Conservation (phyloP, 2,888 invertebrate species). For the Epinotia demarniana region DNA sequence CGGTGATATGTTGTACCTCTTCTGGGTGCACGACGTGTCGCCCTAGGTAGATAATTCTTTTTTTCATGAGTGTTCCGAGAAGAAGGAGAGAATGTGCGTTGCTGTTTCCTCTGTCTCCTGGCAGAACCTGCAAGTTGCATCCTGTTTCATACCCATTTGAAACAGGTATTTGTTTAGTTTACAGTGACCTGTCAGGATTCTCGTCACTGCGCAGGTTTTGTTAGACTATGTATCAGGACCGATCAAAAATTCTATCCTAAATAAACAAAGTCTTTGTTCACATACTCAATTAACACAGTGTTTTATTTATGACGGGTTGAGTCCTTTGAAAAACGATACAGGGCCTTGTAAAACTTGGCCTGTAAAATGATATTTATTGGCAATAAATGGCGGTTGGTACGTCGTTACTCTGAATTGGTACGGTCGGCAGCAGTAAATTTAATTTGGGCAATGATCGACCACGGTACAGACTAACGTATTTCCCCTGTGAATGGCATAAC, state of each 20-base stretch:
- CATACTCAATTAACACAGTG: constrained; percentile 43
- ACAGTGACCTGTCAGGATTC: too few species aligned
- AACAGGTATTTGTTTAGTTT: too few species aligned
- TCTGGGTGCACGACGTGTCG: too few species aligned
- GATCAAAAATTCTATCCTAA: constrained; percentile 8
- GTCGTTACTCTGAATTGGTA: constrained; percentile 69
- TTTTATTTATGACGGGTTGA: constrained; percentile 44
- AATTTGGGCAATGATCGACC: constrained; percentile 70
- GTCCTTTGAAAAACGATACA: constrained; percentile 48
- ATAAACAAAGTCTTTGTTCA: constrained; percentile 22
- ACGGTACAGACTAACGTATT: constrained; percentile 51
- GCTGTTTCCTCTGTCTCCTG: too few species aligned
- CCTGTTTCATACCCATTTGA: too few species aligned
- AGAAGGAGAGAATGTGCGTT: too few species aligned
- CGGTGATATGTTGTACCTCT: too few species aligned
- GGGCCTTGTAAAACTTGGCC: constrained; percentile 58
- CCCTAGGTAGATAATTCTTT: too few species aligned
- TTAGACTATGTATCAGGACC: background rate
- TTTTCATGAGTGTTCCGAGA: too few species aligned
- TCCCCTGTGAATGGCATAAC: constrained; percentile 32
- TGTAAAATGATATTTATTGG: constrained; percentile 77
- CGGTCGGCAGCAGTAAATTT: constrained; percentile 71
- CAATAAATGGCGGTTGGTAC: constrained; percentile 69
- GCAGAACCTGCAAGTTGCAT: too few species aligned
- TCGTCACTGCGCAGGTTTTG: too few species aligned